Evolutionary conservation across 2,113 vertebrate species (phyloP).

Genomic region (Ptilonorhynchus violaceus): DNA sequence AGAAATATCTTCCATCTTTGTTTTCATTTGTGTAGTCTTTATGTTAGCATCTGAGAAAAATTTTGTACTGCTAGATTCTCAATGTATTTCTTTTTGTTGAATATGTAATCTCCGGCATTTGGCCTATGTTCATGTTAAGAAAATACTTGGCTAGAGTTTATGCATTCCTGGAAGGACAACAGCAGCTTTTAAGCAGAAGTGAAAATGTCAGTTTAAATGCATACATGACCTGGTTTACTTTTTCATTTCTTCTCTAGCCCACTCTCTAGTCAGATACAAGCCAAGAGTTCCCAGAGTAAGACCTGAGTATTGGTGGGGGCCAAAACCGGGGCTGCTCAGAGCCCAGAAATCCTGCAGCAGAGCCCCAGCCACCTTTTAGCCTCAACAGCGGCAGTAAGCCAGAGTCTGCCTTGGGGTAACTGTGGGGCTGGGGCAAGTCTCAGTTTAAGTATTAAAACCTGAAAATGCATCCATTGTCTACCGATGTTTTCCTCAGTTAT

Average conservation of each 20-base stretch:
- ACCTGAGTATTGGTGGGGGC: not conserved
- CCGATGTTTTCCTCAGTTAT: not conserved
- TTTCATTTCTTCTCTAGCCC: not conserved
- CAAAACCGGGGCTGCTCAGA: not conserved
- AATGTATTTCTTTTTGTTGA: not conserved
- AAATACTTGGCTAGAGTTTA: slow-evolving; percentile 4
- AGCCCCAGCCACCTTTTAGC: not conserved
- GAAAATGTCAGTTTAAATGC: slow-evolving; percentile 6
- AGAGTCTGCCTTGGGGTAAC: not conserved
- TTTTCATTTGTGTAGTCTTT: not conserved
- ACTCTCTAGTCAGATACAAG: not conserved
- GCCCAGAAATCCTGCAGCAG: not conserved
- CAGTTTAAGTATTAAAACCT: not conserved
- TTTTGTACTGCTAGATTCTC: not conserved
- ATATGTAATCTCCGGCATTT: not conserved
- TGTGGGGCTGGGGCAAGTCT: not conserved
- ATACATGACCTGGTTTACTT: not conserved
- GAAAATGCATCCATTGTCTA: not conserved
- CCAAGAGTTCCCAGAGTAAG: not conserved
- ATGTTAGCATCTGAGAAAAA: not conserved
- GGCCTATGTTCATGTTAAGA: not conserved
- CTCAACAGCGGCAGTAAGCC: not conserved
- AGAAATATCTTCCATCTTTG: not conserved
- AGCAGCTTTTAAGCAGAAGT: not conserved
- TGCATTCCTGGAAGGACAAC: slow-evolving; percentile 16